Evolutionary conservation across 1,140 invertebrate species (phyloP), one percentile per base, ranked within the genome.

Genomic region (Coenobita brevimanus): DNA sequence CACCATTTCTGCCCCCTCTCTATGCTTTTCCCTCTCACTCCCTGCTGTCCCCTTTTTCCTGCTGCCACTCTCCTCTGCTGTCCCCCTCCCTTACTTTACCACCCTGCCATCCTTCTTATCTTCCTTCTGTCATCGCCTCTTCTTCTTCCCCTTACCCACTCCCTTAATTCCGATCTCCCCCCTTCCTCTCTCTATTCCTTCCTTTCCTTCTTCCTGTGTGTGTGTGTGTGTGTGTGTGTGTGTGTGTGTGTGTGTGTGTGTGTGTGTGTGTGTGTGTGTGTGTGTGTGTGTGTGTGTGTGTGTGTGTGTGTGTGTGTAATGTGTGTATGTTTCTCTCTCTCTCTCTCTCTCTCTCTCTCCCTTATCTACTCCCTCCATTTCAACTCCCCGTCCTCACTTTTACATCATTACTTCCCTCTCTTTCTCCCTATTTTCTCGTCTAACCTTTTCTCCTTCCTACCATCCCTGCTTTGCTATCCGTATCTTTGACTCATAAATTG

Each of bases 131-230:
- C 64, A 21, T 30, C 27, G 46, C 27, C n/a, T 76, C 87, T 78
- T 76, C 50, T 54, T 69, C 54, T 76, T 64, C 54, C 46, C 27
- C 60, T 78, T 36, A 21, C 41, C 46, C 41, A 57, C 24, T 36
- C 36, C 3, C 46, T 80, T 30, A 8, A 6, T 43, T 21, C 21
- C 15, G 6, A 3, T 17, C 17, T 21, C 15, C 17, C 36, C 4
- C 4, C 15, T 8, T n/a, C 33, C 10, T 83, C 82, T 33, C 30
- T 83, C 80, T 64, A 24, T 64, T 57, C 64, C 82, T 83, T 62
- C 67, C 82, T 71, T 62, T 64, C 62, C 27, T n/a, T 64, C 62
- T 64, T n/a, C 27, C 17, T 64, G n/a, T 24, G n/a, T 64, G n/a
- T 64, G 21, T 54, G 21, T 54, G 21, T 54, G 21, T 54, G 21